Conservation (phyloP, 2,797 vertebrate species). For the Gadopsis bispinosus region DNA sequence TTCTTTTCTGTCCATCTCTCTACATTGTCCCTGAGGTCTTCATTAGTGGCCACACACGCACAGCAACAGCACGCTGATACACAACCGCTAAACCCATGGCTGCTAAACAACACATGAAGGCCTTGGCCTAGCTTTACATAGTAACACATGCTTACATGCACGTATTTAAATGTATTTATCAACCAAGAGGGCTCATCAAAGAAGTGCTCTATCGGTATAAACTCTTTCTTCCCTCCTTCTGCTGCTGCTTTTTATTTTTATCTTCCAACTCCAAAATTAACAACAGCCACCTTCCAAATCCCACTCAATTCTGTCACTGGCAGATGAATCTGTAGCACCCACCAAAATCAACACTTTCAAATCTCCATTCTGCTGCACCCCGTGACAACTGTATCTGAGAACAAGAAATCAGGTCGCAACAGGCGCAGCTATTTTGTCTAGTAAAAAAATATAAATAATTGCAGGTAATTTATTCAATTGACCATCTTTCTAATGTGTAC, state of each 20-base stretch:
- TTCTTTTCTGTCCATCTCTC: constrained; percentile 28
- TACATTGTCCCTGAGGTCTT: constrained; percentile 62
- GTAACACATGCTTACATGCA: background rate
- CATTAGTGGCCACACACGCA: constrained; percentile 63
- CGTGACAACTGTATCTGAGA: background rate
- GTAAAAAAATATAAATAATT: too few species aligned
- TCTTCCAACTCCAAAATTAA: background rate
- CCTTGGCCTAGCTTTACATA: background rate
- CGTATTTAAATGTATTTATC: background rate
- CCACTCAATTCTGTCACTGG: constrained; percentile 42
- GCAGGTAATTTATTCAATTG: background rate
- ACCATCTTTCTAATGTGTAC: too few species aligned
- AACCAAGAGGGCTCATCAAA: background rate
- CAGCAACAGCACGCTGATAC: background rate
- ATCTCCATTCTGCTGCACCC: constrained; percentile 4
- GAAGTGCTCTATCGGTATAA: background rate
- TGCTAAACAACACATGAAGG: background rate
- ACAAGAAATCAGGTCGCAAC: background rate
- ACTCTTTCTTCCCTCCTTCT: background rate
- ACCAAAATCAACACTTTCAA: constrained; percentile 10
- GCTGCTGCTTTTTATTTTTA: background rate
- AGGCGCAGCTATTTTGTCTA: background rate
- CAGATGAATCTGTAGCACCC: background rate
- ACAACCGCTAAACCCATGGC: background rate
- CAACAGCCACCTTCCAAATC: background rate